Evolutionary conservation across 2,888 invertebrate species (phyloP), one percentile per base, ranked within the genome.

Genomic region (Nasonia oneida): DNA sequence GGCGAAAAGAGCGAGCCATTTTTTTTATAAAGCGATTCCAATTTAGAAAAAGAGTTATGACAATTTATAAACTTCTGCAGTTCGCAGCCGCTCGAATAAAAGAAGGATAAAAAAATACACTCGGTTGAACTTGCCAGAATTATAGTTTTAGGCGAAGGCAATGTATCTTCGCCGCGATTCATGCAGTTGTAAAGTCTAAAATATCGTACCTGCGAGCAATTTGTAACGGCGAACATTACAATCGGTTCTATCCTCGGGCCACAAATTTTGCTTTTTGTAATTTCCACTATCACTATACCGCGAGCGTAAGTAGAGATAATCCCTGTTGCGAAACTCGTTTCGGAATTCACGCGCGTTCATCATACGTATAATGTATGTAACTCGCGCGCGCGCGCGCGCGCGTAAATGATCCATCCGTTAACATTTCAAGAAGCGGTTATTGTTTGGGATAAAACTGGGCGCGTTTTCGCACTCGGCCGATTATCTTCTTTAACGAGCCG

Each of bases 181-280:
- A 67, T 50, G 75, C 50, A 39, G 67, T 75, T 82, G 81, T 64
- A 75, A 82, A 75, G 75, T 67, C 64, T 82, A 67, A 82, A 82
- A 82, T 82, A 82, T 75, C 75, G 75, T 37, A 75, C 47, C 50
- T 67, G 74, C 18, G 81, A 75, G 81, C 81, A 75, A 75, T 82
- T 64, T 64, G 50, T 82, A 75, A 75, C 15, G 39, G 47, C 15
- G 47, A 50, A 39, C 64, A 67, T 82, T 82, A 75, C 47, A 67
- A 82, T 75, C 71, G 33, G 33, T n/a, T 12, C 47, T 29, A 12
- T 74, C 33, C 33, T 12, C 6, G 33, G n/a, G 50, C 29, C 3
- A 74, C 75, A 75, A 82, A 82, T 82, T 76, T 57, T 10, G 64
- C 64, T 82, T 75, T 73, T 75, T 75, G 75, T 75, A 75, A 82